Evolutionary conservation across 2,888 invertebrate species (phyloP), one percentile per base, ranked within the genome.

Genomic region (Andrena camellia): DNA sequence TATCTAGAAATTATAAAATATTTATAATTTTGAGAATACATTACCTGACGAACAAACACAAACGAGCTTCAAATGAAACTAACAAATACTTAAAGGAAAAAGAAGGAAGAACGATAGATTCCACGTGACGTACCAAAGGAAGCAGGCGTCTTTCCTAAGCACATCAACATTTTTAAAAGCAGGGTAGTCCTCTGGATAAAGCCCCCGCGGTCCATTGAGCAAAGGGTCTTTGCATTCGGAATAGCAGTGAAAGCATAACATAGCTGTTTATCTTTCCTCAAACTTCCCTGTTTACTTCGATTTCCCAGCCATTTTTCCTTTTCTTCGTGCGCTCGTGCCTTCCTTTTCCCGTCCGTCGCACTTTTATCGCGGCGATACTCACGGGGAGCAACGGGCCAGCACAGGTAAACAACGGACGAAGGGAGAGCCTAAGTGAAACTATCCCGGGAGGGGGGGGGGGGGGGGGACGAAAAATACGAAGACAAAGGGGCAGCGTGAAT

Each of bases 401-500:
- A 1, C 54, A 35, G 54, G 72, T 64, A 72, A 72, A 72, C 63
- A 63, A 35, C 26, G 20, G 26, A 8, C 3, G 13, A 26, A n/a
- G 60, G 33, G 23, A 33, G 33, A 33, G 23, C 8, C 33, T 26
- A 54, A 71, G 48, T 48, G 42, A 66, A 66, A 52, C 54, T 52
- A 33, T 75, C 84, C 86, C n/a, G n/a, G n/a, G n/a, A n/a, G n/a
- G 80, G 67, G 78, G 88, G 78, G 70, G 80, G 79, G 64, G 60
- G 80, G 80, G 67, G 78, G 88, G 79, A 71, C 81, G 80, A 67
- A 62, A 81, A 79, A 42, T 57, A 75, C 29, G 78, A 90, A 92
- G 90, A 92, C 91, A 92, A 92, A 88, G 77, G 66, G 75, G 31
- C 83, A 68, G 78, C 79, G 89, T 71, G 85, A 81, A 88, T 90